Evolutionary conservation across 2,888 invertebrate species (phyloP), one percentile per base, ranked within the genome.

Genomic region (Phytoseiulus persimilis): DNA sequence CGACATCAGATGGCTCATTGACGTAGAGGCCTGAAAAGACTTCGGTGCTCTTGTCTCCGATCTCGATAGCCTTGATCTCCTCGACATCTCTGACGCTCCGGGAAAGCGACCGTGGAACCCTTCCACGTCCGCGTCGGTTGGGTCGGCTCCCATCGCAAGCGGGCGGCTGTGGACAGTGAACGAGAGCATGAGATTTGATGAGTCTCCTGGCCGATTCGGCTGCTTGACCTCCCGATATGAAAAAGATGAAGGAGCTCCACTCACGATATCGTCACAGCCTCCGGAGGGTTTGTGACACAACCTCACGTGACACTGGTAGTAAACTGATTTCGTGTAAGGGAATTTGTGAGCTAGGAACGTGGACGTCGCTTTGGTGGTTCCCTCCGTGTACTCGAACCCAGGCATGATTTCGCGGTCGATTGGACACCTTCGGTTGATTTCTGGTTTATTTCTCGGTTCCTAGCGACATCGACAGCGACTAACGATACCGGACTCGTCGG

Each of bases 311-410:
- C 97, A 97, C 91, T 97, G 96, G 93, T 97, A 97, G 93, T 97
- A 97, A 0, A 97, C 97, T 89, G 96, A 96, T 65, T 96, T 96
- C 0, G 96, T 97, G 93, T 97, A 97, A 0, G 97, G 97, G 93
- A 97, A 97, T 93, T 97, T 97, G 94, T 97, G 97, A 0, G 97
- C 97, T 83, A 96, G 96, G 93, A 97, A 97, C 90, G 96, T 94
- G 0, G 97, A 97, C 89, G 94, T 94, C 0, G 97, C 97, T 90
- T 94, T 95, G 91, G 95, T 95, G 91, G 95, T 95, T 92, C 96
- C 95, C n/a, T 94, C 93, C 83, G 95, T 95, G 93, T 97, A 97
- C 91, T 95, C 94, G 93, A 97, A 97, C 93, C 95, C 95, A 90
- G 96, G 97, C 96, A 97, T 96, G 92, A 97, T 96, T 93, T 97